phyloP scores from a whole-genome alignment of 2,113 vertebrate genomes.

The Cyanoramphus novaezelandiae region DNA sequence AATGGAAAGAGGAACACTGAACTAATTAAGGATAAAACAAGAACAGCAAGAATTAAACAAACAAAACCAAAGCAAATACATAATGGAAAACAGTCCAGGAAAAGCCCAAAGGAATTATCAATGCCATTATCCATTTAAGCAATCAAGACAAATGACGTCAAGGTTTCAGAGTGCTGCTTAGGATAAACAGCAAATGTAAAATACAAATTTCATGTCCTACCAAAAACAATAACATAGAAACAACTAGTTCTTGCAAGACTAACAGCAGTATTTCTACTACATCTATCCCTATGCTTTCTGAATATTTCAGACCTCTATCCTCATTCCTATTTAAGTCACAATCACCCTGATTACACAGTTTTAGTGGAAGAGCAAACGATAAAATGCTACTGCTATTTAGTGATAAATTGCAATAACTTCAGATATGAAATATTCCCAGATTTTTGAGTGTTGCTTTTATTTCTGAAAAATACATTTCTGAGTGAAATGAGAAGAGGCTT shows the following conservation, averaged over 20 bases:
- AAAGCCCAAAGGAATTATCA: background rate
- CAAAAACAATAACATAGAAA: background rate
- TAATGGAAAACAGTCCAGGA: background rate
- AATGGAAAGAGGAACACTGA: background rate
- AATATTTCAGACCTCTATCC: background rate
- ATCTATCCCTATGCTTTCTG: background rate
- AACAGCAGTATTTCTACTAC: background rate
- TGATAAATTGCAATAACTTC: background rate
- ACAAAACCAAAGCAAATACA: background rate
- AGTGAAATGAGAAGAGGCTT: background rate
- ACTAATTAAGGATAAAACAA: slow-evolving; percentile 45
- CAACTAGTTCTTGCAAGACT: background rate
- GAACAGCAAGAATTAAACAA: slow-evolving; percentile 41
- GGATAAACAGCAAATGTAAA: background rate
- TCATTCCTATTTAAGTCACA: background rate
- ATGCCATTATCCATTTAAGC: background rate
- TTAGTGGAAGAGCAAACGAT: background rate
- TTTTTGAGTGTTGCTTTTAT: background rate
- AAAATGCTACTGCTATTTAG: background rate
- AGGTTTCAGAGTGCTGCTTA: background rate
- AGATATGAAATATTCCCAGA: background rate
- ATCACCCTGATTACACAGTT: background rate
- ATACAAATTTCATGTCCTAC: background rate
- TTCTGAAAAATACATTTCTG: background rate
- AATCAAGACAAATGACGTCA: background rate